Evolutionary conservation across 2,797 vertebrate species (phyloP).

Genomic region (Notolabrus celidotus): DNA sequence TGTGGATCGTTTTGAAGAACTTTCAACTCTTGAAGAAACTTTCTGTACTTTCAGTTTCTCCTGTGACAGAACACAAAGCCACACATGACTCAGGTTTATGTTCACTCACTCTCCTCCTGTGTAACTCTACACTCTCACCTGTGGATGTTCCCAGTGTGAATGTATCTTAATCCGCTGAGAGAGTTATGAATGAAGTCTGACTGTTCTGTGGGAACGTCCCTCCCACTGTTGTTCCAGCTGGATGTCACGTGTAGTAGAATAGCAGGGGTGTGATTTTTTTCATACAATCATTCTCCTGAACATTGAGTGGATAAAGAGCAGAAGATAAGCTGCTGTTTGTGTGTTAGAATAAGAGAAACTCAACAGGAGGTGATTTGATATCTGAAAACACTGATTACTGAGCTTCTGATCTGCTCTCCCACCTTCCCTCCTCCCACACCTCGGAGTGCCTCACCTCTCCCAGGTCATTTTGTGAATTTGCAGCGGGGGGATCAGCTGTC

Average conservation of each 20-base stretch:
- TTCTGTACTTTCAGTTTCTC: neutral
- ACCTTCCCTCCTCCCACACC: neutral
- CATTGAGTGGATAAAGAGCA: neutral
- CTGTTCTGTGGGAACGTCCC: conserved; percentile 30
- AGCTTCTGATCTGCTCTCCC: conserved; percentile 10
- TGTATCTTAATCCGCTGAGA: conserved; percentile 19
- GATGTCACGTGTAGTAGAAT: conserved; percentile 20
- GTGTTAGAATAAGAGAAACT: too few relatives aligned
- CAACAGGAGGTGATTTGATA: neutral
- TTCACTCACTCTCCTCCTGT: neutral
- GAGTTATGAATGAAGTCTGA: conserved; percentile 1
- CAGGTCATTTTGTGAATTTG: conserved; percentile 49
- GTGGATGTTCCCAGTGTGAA: neutral
- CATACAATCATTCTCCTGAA: neutral
- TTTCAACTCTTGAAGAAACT: too few relatives aligned
- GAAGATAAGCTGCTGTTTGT: too few relatives aligned
- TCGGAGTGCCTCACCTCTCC: conserved; percentile 14
- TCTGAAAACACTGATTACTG: too few relatives aligned
- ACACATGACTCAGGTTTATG: too few relatives aligned
- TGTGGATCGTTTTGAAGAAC: too few relatives aligned
- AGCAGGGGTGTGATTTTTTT: conserved; percentile 1
- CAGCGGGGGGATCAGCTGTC: conserved; percentile 46
- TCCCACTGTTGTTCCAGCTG: conserved; percentile 34
- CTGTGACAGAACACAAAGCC: neutral
- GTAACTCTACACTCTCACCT: neutral